These are phyloP conservation scores for Rhincodon typus DNA, from an alignment of 2,797 vertebrate genomes.

Conservation along the genomic window DNA sequence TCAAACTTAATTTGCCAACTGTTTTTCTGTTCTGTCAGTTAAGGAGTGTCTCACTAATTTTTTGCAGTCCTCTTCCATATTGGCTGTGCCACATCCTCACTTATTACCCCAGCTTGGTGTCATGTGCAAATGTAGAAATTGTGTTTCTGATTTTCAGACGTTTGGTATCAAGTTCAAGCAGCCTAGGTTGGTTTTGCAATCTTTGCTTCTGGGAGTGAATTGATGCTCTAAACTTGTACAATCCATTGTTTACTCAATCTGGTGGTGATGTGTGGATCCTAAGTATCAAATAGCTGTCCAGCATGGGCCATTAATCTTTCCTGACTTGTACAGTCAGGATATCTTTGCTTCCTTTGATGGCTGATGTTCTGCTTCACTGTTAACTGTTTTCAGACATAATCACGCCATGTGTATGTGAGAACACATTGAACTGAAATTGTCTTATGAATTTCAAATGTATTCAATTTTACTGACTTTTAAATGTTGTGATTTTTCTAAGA, in stretches of 20 bases:
- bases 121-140: too few species aligned
- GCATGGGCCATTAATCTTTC: background rate
- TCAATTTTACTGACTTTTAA: background rate
- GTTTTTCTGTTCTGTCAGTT: too few species aligned
- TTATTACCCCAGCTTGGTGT: too few species aligned
- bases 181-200: background rate
- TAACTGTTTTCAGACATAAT: background rate
- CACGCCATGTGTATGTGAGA: background rate
- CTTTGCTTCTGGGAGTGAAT: background rate
- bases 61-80: too few species aligned
- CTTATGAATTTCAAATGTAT: too few species aligned
- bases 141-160: background rate
- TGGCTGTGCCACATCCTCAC: too few species aligned
- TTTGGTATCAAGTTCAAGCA: background rate
- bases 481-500: background rate
- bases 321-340: background rate
- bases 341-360: background rate
- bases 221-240: background rate
- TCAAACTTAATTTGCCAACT: too few species aligned
- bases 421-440: background rate
- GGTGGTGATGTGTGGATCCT: background rate
- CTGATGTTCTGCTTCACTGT: background rate
- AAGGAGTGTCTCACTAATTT: too few species aligned
- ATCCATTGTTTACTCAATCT: background rate
- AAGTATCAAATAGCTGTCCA: background rate